Base-by-base conservation (phyloP, 2,888 invertebrate genomes). In the Lottia gigantea region DNA sequence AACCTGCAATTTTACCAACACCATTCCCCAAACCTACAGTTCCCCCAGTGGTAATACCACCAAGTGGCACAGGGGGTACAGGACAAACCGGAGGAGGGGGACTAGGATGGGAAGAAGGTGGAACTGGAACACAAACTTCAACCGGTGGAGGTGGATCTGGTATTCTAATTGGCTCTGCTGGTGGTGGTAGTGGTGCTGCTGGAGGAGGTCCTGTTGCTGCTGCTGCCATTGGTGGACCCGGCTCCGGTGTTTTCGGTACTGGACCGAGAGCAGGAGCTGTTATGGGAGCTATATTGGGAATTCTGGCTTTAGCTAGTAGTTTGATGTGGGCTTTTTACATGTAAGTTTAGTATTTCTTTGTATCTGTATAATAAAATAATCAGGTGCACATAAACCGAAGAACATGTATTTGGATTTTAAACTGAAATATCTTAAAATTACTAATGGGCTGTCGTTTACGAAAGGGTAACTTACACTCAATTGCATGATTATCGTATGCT, bases 271-370 rank as follows among this genome's bases (percentile, higher is more conserved):
- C 83, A 15, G 84, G 82, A 4, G 83, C 82, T 15, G 85, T 84
- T 6, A 78, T 83, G 68, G 84, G 83, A 66, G 81, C 84, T 14
- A 78, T 85, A 26, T 75, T 85, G 46, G 84, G 80, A 72, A 74
- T 86, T 66, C 70, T 84, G 70, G 82, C 80, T 26, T 68, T 78
- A 46, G 72, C 75, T 19, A 73, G 74, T 16, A 83, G 83, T 64
- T 71, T 85, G 47, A 82, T 84, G 80, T 86, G 85, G 85, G 85
- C 85, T 1, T 79, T 85, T 66, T 85, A 83, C 76, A 78, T 78
- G 76, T 76, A 49, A 61, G 71, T 66, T 19, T 55, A 19, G n/a
- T n/a, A 16, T 31, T 3, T 31, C 31, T 31, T 40, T 40, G 40
- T 40, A 40, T 40, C 40, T 40, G 7, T 40, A 11, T 8, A 1